Evolutionary conservation across 2,113 vertebrate genomes (phyloP).

Genomic region (Gobio gobio): DNA sequence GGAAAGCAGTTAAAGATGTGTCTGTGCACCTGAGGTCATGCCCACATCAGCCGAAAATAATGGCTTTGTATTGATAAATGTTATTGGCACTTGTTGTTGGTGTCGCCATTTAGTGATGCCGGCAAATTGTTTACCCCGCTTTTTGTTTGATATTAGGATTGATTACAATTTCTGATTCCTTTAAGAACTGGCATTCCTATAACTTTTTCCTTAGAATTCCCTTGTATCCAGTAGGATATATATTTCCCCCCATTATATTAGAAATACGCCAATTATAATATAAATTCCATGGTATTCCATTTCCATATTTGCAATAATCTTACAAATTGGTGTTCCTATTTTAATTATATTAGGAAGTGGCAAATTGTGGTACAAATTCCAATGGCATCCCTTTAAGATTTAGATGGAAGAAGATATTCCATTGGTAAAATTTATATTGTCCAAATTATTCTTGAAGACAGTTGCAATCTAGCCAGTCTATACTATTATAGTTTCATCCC

Average conservation of each 20-base stretch:
- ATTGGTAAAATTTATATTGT: too few relatives aligned
- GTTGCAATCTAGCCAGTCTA: neutral
- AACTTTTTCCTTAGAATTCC: neutral
- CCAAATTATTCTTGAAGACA: neutral
- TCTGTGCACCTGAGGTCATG: slow-evolving; percentile 19
- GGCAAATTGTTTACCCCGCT: neutral
- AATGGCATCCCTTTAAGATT: neutral
- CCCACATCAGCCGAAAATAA: slow-evolving; percentile 22
- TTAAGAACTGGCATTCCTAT: neutral
- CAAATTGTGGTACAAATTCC: neutral
- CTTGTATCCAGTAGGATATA: neutral
- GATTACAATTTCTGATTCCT: neutral
- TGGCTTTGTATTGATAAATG: neutral
- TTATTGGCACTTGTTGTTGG: neutral
- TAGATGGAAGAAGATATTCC: neutral
- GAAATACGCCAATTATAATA: neutral
- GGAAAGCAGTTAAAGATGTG: neutral
- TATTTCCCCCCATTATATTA: neutral
- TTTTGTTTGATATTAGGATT: neutral
- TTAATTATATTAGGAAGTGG: neutral
- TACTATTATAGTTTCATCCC: neutral
- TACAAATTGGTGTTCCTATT: too few relatives aligned
- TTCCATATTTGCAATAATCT: too few relatives aligned
- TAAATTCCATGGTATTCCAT: too few relatives aligned
- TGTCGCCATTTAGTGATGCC: neutral